These are phyloP conservation scores for Centropyge bicolor DNA, from an alignment of 2,797 vertebrate species.

Conservation along the genomic window DNA sequence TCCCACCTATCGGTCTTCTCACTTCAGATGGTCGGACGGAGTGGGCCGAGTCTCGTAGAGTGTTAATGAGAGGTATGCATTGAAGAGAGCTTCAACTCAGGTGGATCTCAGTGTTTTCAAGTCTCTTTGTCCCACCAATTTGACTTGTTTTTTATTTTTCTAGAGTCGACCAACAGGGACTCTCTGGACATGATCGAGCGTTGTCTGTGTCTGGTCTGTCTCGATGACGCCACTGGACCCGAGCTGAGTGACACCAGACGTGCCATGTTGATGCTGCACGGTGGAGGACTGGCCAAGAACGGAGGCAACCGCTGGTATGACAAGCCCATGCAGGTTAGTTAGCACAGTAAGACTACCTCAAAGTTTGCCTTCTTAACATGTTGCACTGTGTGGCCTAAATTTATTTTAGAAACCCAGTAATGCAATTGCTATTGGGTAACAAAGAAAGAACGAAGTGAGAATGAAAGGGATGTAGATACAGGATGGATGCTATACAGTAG, in stretches of 20 bases:
- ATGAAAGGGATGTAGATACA: slow-evolving; percentile 5
- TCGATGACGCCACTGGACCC: slow-evolving; percentile 85
- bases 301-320: slow-evolving; percentile 98
- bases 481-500: neutral
- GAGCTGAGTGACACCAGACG: slow-evolving; percentile 87
- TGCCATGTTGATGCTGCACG: slow-evolving; percentile 92
- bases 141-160: slow-evolving; percentile 10
- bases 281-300: slow-evolving; percentile 88
- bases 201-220: slow-evolving; percentile 93
- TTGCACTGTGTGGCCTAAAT: neutral
- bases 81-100: neutral
- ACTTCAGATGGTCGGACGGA: slow-evolving; percentile 93
- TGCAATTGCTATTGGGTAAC: neutral
- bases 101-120: neutral
- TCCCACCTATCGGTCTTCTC: slow-evolving; percentile 93
- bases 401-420: neutral
- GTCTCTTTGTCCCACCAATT: neutral
- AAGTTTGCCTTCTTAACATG: neutral
- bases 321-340: slow-evolving; percentile 96
- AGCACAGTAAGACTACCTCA: neutral
- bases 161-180: slow-evolving; percentile 98
- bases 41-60: slow-evolving; percentile 92
- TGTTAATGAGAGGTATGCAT: slow-evolving; percentile 92
- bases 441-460: neutral
- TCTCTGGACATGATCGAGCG: slow-evolving; percentile 97